Evolutionary conservation across 1,140 invertebrate genomes (phyloP).

Genomic region (Steinernema khuongi): DNA sequence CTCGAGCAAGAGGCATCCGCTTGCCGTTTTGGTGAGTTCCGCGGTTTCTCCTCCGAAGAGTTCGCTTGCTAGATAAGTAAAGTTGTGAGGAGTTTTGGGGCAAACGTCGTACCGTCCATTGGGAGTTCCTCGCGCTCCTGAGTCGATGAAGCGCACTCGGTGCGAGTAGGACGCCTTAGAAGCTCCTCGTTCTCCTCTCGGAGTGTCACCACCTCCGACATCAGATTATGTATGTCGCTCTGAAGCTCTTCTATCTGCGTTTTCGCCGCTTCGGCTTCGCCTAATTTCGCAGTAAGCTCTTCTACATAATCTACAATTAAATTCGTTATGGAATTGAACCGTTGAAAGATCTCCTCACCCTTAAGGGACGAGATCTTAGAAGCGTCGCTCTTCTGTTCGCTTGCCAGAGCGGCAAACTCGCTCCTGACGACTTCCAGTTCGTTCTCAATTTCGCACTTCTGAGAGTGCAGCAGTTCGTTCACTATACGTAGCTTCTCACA

Average conservation of each 20-base stretch:
- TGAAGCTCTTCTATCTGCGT: background rate
- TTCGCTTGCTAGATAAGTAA: background rate
- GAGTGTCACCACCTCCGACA: conserved; percentile 24
- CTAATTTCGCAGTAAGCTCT: background rate
- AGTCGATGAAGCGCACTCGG: background rate
- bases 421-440: background rate
- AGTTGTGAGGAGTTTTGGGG: background rate
- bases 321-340: no score
- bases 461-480: background rate
- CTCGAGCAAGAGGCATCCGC: background rate
- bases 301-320: background rate
- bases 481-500: background rate
- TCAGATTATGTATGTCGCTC: background rate
- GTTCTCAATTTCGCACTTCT: background rate
- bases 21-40: background rate
- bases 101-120: background rate
- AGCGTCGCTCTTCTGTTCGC: no score
- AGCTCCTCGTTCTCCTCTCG: conserved; percentile 18
- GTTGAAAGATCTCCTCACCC: background rate
- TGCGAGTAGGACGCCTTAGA: background rate
- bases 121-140: background rate
- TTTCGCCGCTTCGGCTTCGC: background rate
- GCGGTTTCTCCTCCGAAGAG: background rate
- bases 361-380: background rate
- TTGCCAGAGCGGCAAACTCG: no score